Conservation (phyloP, 2,888 invertebrate genomes). For the Meliscaeva auricollis region DNA sequence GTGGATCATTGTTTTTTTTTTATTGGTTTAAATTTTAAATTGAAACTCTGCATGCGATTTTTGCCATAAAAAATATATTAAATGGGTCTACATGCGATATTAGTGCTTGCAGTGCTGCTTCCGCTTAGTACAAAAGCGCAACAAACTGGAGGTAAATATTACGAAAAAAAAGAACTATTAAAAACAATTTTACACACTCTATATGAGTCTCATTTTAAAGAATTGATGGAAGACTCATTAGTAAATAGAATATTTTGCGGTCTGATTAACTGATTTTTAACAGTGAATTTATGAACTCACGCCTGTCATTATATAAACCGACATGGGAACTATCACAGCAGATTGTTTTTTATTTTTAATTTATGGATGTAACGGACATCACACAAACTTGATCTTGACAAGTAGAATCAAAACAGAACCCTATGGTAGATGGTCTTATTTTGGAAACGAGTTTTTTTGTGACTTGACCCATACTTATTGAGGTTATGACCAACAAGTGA, state of each 20-base stretch:
- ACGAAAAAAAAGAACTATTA: conserved; percentile 16
- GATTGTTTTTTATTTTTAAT: conserved; percentile 22
- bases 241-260: conserved; percentile 26
- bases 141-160: conserved; percentile 61
- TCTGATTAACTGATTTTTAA: conserved; percentile 50
- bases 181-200: conserved; percentile 26
- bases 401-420: conserved; percentile 57
- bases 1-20: neutral
- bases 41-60: conserved; percentile 51
- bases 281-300: conserved; percentile 37
- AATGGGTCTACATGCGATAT: conserved; percentile 52
- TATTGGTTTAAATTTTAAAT: conserved; percentile 1
- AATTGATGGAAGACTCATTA: conserved; percentile 3
- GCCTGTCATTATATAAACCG: neutral
- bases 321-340: conserved; percentile 56
- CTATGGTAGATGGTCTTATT: conserved; percentile 39
- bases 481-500: conserved; percentile 33
- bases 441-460: conserved; percentile 42
- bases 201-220: neutral
- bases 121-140: conserved; percentile 47
- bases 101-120: conserved; percentile 48
- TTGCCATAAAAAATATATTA: neutral
- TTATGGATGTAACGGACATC: conserved; percentile 60
- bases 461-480: conserved; percentile 60
- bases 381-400: conserved; percentile 27